Conservation (phyloP, 2,888 invertebrate species). For the Drosophila antonietae region DNA sequence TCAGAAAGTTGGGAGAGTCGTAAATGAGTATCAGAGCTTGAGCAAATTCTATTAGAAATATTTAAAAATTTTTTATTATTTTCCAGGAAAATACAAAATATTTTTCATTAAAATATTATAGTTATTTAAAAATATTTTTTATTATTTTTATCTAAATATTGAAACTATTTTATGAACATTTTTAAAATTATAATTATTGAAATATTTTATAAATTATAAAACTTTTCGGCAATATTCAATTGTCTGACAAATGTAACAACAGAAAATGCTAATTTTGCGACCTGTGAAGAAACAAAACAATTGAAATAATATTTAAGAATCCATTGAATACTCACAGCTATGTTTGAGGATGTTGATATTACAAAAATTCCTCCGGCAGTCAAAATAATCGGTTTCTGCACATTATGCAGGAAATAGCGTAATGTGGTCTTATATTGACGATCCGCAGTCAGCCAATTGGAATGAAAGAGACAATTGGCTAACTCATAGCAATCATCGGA, state of each 20-base stretch:
- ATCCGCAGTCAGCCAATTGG: constrained; percentile 56
- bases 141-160: background rate
- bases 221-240: constrained; percentile 60
- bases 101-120: too few relatives aligned
- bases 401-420: constrained; percentile 57
- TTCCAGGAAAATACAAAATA: too few relatives aligned
- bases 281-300: constrained; percentile 21
- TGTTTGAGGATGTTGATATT: constrained; percentile 59
- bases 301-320: background rate
- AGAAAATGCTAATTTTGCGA: constrained; percentile 67
- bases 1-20: background rate
- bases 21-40: background rate
- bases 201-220: constrained; percentile 13
- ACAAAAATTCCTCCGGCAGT: constrained; percentile 61
- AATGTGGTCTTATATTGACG: constrained; percentile 46
- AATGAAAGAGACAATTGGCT: constrained; percentile 56
- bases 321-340: constrained; percentile 45
- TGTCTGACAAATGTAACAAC: constrained; percentile 59
- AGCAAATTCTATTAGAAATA: background rate
- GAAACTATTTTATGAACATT: background rate
- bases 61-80: too few relatives aligned
- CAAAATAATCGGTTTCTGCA: constrained; percentile 57
- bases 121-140: too few relatives aligned
- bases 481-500: constrained; percentile 45
- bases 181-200: background rate